phyloP scores from a whole-genome alignment of 2,888 invertebrate genomes.

The Mayetiola destructor region DNA sequence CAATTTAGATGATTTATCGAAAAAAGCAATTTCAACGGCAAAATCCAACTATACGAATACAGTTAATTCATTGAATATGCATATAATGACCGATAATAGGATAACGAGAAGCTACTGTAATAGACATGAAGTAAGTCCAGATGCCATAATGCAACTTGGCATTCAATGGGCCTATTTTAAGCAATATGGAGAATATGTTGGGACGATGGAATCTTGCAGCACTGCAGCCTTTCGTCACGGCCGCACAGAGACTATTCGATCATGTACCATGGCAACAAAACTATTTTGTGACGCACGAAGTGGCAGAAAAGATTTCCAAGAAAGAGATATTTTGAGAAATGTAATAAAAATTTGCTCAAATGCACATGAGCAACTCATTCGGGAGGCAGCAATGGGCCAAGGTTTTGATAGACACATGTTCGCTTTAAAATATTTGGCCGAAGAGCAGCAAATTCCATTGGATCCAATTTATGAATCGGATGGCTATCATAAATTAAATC shows the following conservation, averaged over 20 bases:
- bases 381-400: conserved; percentile 94
- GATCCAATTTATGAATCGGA: conserved; percentile 50
- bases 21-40: conserved; percentile 49
- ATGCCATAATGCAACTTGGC: conserved; percentile 87
- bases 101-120: conserved; percentile 76
- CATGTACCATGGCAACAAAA: conserved; percentile 77
- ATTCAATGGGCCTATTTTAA: conserved; percentile 83
- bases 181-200: conserved; percentile 54
- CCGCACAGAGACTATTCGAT: conserved; percentile 88
- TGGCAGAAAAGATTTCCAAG: conserved; percentile 32
- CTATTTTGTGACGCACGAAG: conserved; percentile 49
- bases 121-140: conserved; percentile 74
- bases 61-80: conserved; percentile 54
- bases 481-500: conserved; percentile 64
- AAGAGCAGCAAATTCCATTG: conserved; percentile 37
- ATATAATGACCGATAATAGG: conserved; percentile 56
- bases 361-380: conserved; percentile 66
- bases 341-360: conserved; percentile 69
- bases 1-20: conserved; percentile 55
- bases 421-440: conserved; percentile 61
- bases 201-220: conserved; percentile 94
- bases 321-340: conserved; percentile 45
- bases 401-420: conserved; percentile 95
- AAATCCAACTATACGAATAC: conserved; percentile 47
- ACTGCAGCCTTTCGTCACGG: conserved; percentile 95